Evolutionary conservation across 2,888 invertebrate species (phyloP), one percentile per base, ranked within the genome.

Genomic region (Rutpela maculata): DNA sequence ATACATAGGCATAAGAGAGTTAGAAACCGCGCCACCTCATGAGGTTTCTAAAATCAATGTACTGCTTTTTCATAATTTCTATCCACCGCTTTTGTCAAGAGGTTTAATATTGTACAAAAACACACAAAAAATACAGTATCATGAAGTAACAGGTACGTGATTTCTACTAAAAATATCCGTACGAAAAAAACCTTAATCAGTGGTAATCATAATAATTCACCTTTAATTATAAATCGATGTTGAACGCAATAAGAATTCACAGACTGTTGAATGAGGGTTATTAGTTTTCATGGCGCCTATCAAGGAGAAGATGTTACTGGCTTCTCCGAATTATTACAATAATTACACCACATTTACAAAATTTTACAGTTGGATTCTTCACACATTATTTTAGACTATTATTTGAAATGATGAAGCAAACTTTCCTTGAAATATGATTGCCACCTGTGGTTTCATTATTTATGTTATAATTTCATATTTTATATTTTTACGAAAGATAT

Each of bases 151-250:
- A 43, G 15, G 11, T 4, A 43, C 43, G 43, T 3, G 12, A 43
- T 43, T 11, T 4, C 12, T 43, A 15, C 43, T 12, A 43, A 43
- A 43, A 43, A 43, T 0, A 12, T 15, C 12, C 7, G 5, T 10
- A 19, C 22, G 7, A 12, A 15, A 59, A 18, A 59, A 12, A 22
- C 43, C 15, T 22, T 19, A 59, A 19, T 22, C 59, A 11, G 12
- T 11, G 11, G 60, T 26, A 62, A 62, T 62, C 19, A 26, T 62
- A 62, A 62, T 62, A 62, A 62, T 62, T 26, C 26, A 26, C 26
- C 15, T 63, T 63, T 35, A 63, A 63, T 63, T 63, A 63, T 35
- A n/a, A 63, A 35, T 35, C 62, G 62, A 63, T 35, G 62, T 2
- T 17, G 62, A 63, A 35, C 31, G 17, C 35, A 63, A 35, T 63